A percentile compares a stretch with the other conserved stretches of the same genome.
Conservation (phyloP, 2,113 vertebrate genomes). For the Psittacula cyanocephala region DNA sequence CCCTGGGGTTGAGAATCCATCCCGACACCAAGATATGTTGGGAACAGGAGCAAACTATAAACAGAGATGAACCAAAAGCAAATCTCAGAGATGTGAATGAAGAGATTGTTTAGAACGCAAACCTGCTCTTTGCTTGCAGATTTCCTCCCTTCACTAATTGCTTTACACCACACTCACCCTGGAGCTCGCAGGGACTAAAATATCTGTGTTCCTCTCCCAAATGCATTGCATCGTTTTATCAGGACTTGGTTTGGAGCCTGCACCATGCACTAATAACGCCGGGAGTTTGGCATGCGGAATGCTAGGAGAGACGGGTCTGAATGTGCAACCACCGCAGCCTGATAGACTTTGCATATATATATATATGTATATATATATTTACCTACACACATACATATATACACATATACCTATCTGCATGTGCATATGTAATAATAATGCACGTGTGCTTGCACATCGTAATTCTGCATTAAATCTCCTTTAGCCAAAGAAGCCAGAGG, state of each 20-base stretch:
- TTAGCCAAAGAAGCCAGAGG: not conserved
- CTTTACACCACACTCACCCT: not conserved
- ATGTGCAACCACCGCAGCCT: not conserved
- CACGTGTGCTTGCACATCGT: not conserved
- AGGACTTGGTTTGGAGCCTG: not conserved
- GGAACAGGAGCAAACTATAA: conserved; percentile 33
- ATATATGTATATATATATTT: not conserved
- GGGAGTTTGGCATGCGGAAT: not conserved
- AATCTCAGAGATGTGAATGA: not conserved
- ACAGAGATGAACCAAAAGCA: not conserved
- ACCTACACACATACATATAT: no score
- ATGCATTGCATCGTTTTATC: not conserved
- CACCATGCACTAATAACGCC: not conserved
- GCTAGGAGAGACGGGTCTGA: not conserved
- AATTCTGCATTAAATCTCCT: not conserved
- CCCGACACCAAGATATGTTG: not conserved
- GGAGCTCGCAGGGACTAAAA: not conserved
- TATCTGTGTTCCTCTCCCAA: not conserved
- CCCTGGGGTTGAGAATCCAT: conserved; percentile 27
- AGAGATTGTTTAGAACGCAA: not conserved
- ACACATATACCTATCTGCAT: not conserved
- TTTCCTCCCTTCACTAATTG: not conserved
- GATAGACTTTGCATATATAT: not conserved
- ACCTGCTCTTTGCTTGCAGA: not conserved
- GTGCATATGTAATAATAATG: not conserved